Base-by-base conservation (phyloP, 2,113 vertebrate species). In the Saguinus midas region DNA sequence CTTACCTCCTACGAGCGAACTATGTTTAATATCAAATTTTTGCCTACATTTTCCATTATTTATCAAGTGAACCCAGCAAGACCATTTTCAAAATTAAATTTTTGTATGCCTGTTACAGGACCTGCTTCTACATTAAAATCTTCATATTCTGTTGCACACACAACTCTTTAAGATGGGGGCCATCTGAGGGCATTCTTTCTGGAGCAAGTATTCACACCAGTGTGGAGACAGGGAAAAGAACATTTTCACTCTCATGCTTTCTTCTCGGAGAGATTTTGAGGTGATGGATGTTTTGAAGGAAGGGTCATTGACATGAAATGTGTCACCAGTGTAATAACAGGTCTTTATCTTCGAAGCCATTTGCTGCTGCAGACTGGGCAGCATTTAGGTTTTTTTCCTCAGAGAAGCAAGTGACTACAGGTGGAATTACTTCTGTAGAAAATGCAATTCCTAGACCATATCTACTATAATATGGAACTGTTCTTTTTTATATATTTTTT, bases 91-190 rank as follows among this genome's bases (percentile, higher is more conserved):
- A 70, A 97, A 83, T 83, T 76, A 94, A 6, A 58, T 40, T 90
- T 80, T 80, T 93, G 57, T 29, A 68, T 90, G 29, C 12, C 27
- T 17, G 13, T 78, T 91, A 37, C 55, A 79, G 52, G 37, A 79
- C n/a, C 58, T 91, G 45, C 90, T 90, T 95, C 23, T 81, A 72
- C 68, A 81, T 91, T 95, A 88, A 78, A 70, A 50, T 87, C 25
- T 66, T 93, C 68, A 88, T 35, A 68, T 79, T 95, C 14, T 25
- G n/a, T 70, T 80, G 17, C 89, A 9, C 20, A 91, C 29, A 83
- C 35, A 58, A 55, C 20, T 45, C 29, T 83, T 78, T 96, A 78
- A 91, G 57, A 52, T 57, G 8, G 13, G 12, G 50, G 52, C 20
- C 83, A 43, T 48, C 81, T 37, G 27, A 87, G 29, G 25, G 29